Base-by-base conservation (phyloP, 2,888 invertebrate species). In the Sesia bembeciformis region DNA sequence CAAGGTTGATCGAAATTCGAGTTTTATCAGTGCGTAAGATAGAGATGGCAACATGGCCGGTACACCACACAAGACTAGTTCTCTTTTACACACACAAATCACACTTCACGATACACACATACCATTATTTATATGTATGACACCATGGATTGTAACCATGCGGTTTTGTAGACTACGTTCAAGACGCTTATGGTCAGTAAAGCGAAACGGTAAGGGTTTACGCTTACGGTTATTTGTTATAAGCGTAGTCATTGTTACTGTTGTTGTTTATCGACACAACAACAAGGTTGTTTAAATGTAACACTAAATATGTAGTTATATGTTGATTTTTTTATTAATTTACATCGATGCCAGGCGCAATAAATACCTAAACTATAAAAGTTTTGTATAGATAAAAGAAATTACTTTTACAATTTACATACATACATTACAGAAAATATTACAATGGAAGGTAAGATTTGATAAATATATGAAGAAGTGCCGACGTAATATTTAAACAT, bases 1-100 rank as follows among this genome's bases (percentile, higher is more conserved):
- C 72, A 74, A 57, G 60, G 58, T 58, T 64, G 60, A 63, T 62
- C 62, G 58, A 72, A 78, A 83, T 81, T 83, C 75, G 77, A 81
- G 76, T 71, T 58, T 60, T 60, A 61, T 78, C 72, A 76, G 72
- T 76, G 72, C 71, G 59, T 58, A 60, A 53, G 58, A 52, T 58
- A 55, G 58, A 55, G 40, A 52, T 56, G 62, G 62, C 51, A 51
- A 57, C 52, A 42, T 56, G 43, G 52, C 54, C 52, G 56, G 58
- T 57, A 54, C 56, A 50, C 54, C 54, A 54, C 55, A 55, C 49
- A 51, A 61, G 59, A 61, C 58, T 60, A 61, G 53, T 53, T 42
- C 8, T 49, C 49, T 52, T 52, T 51, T 4, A 50, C 50, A 50
- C 50, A 50, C 8, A 3, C 38, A 39, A 4, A 39, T 7, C 50